A percentile compares a stretch with the other conserved stretches of the same genome.
phyloP scores from a whole-genome alignment of 1,140 invertebrate species.

The Brachionus angularis region DNA sequence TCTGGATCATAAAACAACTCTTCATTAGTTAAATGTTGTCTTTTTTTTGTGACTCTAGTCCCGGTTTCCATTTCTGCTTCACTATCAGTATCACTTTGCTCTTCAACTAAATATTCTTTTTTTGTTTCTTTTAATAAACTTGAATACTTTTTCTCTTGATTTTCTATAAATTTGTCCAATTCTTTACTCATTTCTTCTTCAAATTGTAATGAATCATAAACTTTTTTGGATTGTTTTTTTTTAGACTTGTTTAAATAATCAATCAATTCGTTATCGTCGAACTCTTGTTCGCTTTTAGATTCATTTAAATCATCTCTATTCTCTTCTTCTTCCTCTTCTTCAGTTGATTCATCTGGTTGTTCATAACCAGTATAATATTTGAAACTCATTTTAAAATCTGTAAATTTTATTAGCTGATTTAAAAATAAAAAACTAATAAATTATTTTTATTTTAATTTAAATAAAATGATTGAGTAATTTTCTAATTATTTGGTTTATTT shows the following conservation, averaged over 20 bases:
- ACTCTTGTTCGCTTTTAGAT: slow-evolving; percentile 10
- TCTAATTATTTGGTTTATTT: too few relatives aligned
- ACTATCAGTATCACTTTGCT: slow-evolving; percentile 9
- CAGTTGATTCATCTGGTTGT: slow-evolving; percentile 10
- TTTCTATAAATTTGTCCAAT: neutral
- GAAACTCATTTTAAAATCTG: neutral
- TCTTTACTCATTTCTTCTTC: slow-evolving; percentile 36
- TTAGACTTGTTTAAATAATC: neutral
- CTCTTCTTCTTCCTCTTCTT: neutral
- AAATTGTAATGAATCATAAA: neutral
- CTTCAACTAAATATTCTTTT: neutral
- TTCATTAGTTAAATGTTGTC: slow-evolving; percentile 28
- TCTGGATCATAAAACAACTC: slow-evolving; percentile 42
- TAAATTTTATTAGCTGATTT: neutral
- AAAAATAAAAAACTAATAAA: neutral
- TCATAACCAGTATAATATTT: slow-evolving; percentile 43
- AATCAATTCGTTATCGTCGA: slow-evolving; percentile 2
- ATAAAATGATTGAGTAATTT: too few relatives aligned
- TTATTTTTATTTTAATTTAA: neutral
- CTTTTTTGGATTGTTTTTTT: neutral
- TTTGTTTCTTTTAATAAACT: neutral
- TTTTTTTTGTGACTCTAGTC: neutral
- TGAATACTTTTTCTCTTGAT: slow-evolving; percentile 10
- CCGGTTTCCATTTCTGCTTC: slow-evolving; percentile 14
- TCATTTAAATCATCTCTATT: neutral